Evolutionary conservation across 2,797 vertebrate species (phyloP).

Genomic region (Crypturellus tataupa): DNA sequence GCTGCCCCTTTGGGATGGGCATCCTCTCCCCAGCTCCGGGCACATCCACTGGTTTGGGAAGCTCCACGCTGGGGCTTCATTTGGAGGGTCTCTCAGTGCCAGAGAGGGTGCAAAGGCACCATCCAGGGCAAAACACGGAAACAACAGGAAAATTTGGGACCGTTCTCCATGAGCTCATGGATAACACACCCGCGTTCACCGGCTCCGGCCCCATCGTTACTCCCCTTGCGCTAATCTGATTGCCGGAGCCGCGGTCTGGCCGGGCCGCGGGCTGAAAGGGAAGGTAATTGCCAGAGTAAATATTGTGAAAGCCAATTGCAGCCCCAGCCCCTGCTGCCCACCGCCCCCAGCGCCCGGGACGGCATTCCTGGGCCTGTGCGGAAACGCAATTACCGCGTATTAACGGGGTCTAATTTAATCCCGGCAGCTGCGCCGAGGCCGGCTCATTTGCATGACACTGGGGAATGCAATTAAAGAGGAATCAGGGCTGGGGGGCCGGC

Average conservation of each 20-base stretch:
- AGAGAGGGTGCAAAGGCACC: not conserved
- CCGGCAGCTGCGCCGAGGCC: slow-evolving; percentile 79
- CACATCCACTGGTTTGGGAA: not conserved
- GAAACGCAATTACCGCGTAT: slow-evolving; percentile 59
- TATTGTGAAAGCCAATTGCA: slow-evolving; percentile 55
- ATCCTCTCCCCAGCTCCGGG: too few species aligned
- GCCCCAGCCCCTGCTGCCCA: not conserved
- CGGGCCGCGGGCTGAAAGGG: not conserved
- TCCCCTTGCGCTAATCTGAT: not conserved
- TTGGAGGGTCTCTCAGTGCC: too few species aligned
- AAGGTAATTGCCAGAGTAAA: slow-evolving; percentile 70
- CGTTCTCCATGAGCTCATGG: fast-evolving
- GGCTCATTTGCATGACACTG: slow-evolving; percentile 81
- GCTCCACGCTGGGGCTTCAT: not conserved
- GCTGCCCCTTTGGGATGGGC: not conserved
- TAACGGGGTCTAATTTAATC: slow-evolving; percentile 80
- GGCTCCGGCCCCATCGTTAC: fast-evolving
- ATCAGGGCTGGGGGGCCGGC: slow-evolving; percentile 43
- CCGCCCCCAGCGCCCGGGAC: slow-evolving; percentile 25
- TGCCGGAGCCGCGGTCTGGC: not conserved
- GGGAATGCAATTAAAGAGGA: slow-evolving; percentile 80
- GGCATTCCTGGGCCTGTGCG: slow-evolving; percentile 71
- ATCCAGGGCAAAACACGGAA: fast-evolving
- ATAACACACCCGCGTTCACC: not conserved
- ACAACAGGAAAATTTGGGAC: not conserved